phyloP scores from a whole-genome alignment of 2,113 vertebrate genomes.

The Condylura cristata region DNA sequence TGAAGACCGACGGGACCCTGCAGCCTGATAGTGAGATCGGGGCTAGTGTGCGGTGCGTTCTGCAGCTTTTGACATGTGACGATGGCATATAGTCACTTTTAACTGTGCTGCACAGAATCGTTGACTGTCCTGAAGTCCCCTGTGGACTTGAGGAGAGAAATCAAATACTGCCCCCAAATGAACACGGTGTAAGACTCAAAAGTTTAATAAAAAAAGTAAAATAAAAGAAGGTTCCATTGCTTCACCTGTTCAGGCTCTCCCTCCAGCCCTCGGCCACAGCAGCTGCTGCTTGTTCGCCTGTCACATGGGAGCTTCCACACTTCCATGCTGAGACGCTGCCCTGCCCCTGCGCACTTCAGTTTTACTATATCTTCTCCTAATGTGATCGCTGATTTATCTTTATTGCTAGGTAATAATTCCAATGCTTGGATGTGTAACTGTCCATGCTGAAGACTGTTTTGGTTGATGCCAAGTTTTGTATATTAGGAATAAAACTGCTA shows the following conservation, averaged over 20 bases:
- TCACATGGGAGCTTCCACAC: no score
- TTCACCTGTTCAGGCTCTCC: background rate
- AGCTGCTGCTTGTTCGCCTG: background rate
- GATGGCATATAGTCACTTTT: background rate
- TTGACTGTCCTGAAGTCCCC: background rate
- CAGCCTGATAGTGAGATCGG: no score
- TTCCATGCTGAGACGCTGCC: background rate
- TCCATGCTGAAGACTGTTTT: background rate
- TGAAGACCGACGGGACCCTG: no score
- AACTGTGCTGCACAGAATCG: background rate
- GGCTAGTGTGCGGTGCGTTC: no score
- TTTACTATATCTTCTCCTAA: background rate
- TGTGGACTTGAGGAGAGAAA: no score
- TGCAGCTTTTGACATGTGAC: background rate
- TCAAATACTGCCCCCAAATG: no score
- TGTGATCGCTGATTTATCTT: background rate
- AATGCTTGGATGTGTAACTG: background rate
- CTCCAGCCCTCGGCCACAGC: no score
- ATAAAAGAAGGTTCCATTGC: background rate
- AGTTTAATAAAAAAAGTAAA: no score
- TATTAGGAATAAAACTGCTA: background rate
- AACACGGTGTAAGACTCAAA: no score
- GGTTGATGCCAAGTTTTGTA: background rate
- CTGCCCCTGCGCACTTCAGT: background rate
- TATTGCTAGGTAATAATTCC: background rate